phyloP scores from a whole-genome alignment of 2,113 vertebrate species.

The Sclerurus mexicanus region DNA sequence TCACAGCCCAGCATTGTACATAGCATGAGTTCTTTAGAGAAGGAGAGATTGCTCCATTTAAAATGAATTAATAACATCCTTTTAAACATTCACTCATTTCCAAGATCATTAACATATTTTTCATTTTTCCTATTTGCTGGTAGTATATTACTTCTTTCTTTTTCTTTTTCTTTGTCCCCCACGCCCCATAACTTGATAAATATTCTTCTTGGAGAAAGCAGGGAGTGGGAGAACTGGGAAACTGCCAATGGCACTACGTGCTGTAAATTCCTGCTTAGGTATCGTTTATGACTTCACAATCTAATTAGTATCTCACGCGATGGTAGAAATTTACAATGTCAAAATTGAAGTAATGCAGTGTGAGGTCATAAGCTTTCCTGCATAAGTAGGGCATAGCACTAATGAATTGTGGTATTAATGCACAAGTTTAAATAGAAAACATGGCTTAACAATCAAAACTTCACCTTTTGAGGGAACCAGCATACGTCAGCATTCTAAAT shows the following conservation, averaged over 20 bases:
- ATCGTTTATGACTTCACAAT: constrained; percentile 72
- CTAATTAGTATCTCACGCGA: constrained; percentile 67
- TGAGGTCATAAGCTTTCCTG: constrained; percentile 59
- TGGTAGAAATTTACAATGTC: constrained; percentile 68
- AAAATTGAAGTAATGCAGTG: constrained; percentile 68
- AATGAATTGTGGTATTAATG: constrained; percentile 50
- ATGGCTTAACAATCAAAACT: constrained; percentile 37
- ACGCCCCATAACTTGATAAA: not conserved
- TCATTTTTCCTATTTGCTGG: not conserved
- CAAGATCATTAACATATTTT: constrained; percentile 23
- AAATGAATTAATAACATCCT: constrained; percentile 15
- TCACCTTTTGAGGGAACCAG: constrained; percentile 24
- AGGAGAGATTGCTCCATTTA: not conserved
- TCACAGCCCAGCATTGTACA: not conserved
- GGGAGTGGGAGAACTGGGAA: constrained; percentile 21
- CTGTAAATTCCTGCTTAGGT: constrained; percentile 58
- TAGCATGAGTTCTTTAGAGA: not conserved
- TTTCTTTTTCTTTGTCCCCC: not conserved
- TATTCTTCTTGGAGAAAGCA: constrained; percentile 2
- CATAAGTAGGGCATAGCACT: constrained; percentile 29
- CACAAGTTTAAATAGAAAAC: constrained; percentile 62
- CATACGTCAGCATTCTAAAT: constrained; percentile 17
- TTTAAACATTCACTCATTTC: not conserved
- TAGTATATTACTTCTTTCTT: not conserved
- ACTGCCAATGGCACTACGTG: constrained; percentile 15